A percentile compares a stretch with the other conserved stretches of the same genome.
phyloP scores from a whole-genome alignment of 2,113 vertebrate genomes.

The Pan troglodytes region DNA sequence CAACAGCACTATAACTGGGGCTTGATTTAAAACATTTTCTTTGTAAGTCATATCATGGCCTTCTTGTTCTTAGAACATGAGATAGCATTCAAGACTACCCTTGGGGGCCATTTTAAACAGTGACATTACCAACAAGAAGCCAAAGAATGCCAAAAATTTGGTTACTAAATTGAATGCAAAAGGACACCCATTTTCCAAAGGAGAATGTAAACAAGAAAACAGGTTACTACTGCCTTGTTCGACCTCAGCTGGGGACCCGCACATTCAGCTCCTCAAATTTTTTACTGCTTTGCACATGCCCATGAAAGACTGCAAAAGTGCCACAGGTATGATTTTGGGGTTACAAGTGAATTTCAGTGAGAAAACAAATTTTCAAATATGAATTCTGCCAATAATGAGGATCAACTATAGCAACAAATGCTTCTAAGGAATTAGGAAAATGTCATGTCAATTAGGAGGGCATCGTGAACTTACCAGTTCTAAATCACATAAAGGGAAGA shows the following conservation, averaged over 20 bases:
- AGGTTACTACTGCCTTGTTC: background rate
- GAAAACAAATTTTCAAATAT: background rate
- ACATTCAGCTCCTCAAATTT: background rate
- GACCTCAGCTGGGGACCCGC: background rate
- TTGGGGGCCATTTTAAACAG: background rate
- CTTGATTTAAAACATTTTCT: background rate
- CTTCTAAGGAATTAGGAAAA: constrained; percentile 7
- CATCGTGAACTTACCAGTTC: background rate
- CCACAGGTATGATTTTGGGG: background rate
- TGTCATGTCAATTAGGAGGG: background rate
- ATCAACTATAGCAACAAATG: background rate
- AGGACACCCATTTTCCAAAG: background rate
- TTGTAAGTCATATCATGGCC: background rate
- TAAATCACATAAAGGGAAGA: background rate
- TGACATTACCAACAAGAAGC: background rate
- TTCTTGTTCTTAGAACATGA: background rate
- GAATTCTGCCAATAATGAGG: background rate
- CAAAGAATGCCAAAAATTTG: background rate
- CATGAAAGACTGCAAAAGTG: background rate
- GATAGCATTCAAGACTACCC: background rate
- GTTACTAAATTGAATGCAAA: background rate
- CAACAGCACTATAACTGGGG: background rate
- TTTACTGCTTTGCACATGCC: background rate
- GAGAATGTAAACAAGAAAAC: background rate
- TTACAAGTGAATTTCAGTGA: background rate